These are phyloP conservation scores for Drosophila subsilvestris DNA, from an alignment of 2,888 invertebrate species.

Conservation along the genomic window DNA sequence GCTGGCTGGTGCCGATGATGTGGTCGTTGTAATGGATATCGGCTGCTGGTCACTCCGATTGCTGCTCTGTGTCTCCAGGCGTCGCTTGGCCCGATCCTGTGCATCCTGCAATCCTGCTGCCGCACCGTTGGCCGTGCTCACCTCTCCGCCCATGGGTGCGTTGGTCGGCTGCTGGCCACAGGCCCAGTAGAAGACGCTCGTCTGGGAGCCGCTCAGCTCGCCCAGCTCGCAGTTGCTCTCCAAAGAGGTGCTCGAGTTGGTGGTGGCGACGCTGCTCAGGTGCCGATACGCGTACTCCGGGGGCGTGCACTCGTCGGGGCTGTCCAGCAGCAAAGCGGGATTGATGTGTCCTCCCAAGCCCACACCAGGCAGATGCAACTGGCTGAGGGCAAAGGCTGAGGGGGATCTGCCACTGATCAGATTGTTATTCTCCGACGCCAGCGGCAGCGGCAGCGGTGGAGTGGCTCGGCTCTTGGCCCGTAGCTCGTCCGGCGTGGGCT, in stretches of 20 bases:
- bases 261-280: constrained; percentile 80
- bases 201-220: constrained; percentile 68
- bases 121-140: constrained; percentile 70
- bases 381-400: constrained; percentile 62
- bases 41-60: constrained; percentile 58
- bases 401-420: constrained; percentile 30
- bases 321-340: constrained; percentile 79
- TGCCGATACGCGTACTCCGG: constrained; percentile 82
- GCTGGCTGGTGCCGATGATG: constrained; percentile 34
- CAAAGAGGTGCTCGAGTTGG: constrained; percentile 79
- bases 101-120: constrained; percentile 28
- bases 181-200: constrained; percentile 74
- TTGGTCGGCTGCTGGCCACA: not conserved
- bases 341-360: constrained; percentile 76
- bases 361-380: constrained; percentile 63
- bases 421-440: constrained; percentile 50
- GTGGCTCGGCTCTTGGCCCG: constrained; percentile 39
- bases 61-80: constrained; percentile 58
- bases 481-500: constrained; percentile 48
- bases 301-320: constrained; percentile 82
- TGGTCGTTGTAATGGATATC: constrained; percentile 18
- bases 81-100: constrained; percentile 27
- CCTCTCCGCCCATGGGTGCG: constrained; percentile 78
- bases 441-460: constrained; percentile 28
- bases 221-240: constrained; percentile 77